These are phyloP conservation scores for Ochropacha duplaris DNA, from an alignment of 2,888 invertebrate genomes.

Conservation along the genomic window DNA sequence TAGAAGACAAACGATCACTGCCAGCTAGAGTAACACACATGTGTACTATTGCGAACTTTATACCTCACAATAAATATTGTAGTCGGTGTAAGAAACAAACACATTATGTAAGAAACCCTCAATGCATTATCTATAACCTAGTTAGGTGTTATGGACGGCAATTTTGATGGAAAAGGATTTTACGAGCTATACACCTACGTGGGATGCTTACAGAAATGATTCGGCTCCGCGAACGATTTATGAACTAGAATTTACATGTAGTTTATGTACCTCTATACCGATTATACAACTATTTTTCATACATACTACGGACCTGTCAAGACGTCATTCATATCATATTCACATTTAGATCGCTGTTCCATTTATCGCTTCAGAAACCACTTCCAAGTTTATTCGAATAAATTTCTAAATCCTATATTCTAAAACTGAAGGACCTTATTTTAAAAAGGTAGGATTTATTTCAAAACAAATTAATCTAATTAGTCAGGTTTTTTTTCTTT, in stretches of 20 bases:
- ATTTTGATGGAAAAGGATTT: slow-evolving; percentile 52
- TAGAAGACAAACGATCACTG: slow-evolving; percentile 30
- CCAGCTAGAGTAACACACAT: slow-evolving; percentile 20
- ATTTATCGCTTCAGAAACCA: not conserved
- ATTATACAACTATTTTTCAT: not conserved
- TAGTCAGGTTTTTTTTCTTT: too few relatives aligned
- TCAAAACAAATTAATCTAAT: too few relatives aligned
- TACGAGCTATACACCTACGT: slow-evolving; percentile 51
- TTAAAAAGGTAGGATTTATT: too few relatives aligned
- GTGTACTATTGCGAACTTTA: not conserved
- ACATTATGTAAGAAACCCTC: slow-evolving; percentile 48
- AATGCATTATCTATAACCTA: slow-evolving; percentile 42
- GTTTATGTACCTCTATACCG: not conserved
- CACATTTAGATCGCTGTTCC: not conserved
- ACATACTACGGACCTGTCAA: not conserved
- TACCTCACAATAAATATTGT: slow-evolving; percentile 17
- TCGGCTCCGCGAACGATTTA: slow-evolving; percentile 19
- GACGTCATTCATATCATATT: not conserved
- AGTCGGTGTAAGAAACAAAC: slow-evolving; percentile 34
- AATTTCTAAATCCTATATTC: not conserved
- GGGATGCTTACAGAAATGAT: slow-evolving; percentile 43
- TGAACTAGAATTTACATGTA: not conserved
- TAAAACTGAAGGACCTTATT: too few relatives aligned
- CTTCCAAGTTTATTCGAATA: not conserved
- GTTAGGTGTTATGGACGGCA: slow-evolving; percentile 50